These are phyloP conservation scores for Sinotaia quadrata DNA, from an alignment of 2,888 invertebrate genomes.

Conservation along the genomic window DNA sequence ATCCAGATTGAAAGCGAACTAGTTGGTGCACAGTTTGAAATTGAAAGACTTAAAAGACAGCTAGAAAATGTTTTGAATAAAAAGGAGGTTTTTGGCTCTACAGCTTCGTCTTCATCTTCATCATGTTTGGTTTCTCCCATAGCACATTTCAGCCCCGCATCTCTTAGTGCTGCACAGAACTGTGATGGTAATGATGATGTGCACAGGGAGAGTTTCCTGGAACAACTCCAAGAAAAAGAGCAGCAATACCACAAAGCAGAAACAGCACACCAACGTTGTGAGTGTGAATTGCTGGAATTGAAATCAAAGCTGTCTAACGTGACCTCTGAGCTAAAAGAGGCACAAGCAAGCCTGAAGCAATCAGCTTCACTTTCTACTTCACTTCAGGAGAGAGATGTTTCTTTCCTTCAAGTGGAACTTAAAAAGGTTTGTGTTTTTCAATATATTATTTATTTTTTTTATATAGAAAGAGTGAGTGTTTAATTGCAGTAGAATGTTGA, in stretches of 20 bases:
- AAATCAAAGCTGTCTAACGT: constrained; percentile 25
- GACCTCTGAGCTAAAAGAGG: constrained; percentile 40
- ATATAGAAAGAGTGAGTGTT: too few relatives aligned
- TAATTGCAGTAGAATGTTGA: too few relatives aligned
- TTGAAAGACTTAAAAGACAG: constrained; percentile 41
- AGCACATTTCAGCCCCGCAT: too few relatives aligned
- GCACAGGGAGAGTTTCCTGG: not conserved
- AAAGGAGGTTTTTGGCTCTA: not conserved
- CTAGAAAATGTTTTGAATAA: constrained; percentile 22
- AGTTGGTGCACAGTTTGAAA: constrained; percentile 43
- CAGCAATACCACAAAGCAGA: constrained; percentile 1
- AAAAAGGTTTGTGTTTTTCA: constrained; percentile 27
- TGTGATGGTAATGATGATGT: too few relatives aligned
- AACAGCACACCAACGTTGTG: constrained; percentile 9
- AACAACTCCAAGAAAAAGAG: constrained; percentile 4
- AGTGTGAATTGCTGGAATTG: constrained; percentile 23
- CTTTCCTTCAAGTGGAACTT: constrained; percentile 30
- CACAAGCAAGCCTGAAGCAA: constrained; percentile 18
- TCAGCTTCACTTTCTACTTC: not conserved
- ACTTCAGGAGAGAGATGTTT: not conserved
- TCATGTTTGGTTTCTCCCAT: too few relatives aligned
- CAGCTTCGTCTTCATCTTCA: not conserved
- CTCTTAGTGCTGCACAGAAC: too few relatives aligned
- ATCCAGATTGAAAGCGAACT: constrained; percentile 45
- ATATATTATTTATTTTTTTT: too few relatives aligned